Conservation (phyloP, 1,140 invertebrate species). For the Protaetia brevitarsis region DNA sequence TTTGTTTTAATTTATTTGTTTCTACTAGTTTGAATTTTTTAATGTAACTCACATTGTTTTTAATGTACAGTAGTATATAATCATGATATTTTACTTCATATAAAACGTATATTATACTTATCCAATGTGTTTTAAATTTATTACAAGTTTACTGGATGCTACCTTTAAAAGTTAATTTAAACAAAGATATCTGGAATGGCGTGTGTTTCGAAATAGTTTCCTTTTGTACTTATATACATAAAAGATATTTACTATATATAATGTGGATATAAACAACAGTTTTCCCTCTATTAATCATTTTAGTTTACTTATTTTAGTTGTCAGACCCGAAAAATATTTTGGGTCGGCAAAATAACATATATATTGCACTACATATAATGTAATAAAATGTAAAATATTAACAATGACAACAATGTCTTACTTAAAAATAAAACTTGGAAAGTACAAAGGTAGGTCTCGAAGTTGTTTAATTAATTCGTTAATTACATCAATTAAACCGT, state of each 20-base stretch:
- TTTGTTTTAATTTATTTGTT: not conserved
- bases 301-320: slow-evolving; percentile 5
- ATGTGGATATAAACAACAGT: slow-evolving; percentile 16
- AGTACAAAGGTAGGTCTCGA: not conserved
- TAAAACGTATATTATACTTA: slow-evolving; percentile 8
- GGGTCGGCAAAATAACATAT: slow-evolving; percentile 13
- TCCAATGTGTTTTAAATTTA: not conserved
- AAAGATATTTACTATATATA: slow-evolving; percentile 14
- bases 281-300: slow-evolving; percentile 2
- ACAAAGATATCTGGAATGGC: slow-evolving; percentile 14
- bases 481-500: no score
- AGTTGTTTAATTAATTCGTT: not conserved
- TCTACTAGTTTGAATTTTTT: not conserved
- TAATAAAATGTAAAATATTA: slow-evolving; percentile 16
- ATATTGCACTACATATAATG: slow-evolving; percentile 17
- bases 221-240: slow-evolving; percentile 17
- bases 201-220: slow-evolving; percentile 12
- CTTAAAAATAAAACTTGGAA: not conserved
- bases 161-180: slow-evolving; percentile 13
- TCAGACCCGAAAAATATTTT: slow-evolving; percentile 2
- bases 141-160: not conserved
- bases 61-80: not conserved
- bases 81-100: slow-evolving; percentile 2
- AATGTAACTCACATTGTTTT: not conserved
- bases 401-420: slow-evolving; percentile 6